Evolutionary conservation across 2,888 invertebrate genomes (phyloP).

Genomic region (Escarpia spicata): DNA sequence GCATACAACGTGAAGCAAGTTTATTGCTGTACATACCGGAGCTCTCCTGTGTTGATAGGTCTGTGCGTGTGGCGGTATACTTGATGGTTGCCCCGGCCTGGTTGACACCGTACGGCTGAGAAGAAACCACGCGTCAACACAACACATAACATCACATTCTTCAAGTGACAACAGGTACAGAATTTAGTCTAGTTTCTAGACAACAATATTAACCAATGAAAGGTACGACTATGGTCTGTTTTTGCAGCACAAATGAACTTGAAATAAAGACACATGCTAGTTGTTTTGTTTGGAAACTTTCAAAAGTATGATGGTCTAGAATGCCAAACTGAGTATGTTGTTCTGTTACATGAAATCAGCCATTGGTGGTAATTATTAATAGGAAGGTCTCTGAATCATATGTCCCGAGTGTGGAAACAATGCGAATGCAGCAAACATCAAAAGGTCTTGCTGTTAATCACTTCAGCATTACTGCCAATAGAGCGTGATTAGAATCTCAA

Average conservation of each 20-base stretch:
- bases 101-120: constrained; percentile 76
- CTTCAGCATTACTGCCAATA: no score
- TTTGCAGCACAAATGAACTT: background rate
- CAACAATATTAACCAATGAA: background rate
- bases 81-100: constrained; percentile 89
- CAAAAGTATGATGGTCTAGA: no score
- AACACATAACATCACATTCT: constrained; percentile 22
- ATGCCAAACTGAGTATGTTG: no score
- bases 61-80: constrained; percentile 88
- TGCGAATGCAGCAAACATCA: no score
- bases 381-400: no score
- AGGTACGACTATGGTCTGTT: background rate
- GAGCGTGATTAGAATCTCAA: no score
- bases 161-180: background rate
- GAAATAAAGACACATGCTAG: no score
- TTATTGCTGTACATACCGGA: constrained; percentile 64
- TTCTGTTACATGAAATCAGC: no score
- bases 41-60: constrained; percentile 82
- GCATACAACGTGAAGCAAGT: background rate
- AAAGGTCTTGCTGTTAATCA: no score
- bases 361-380: no score
- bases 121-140: constrained; percentile 33
- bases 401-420: no score
- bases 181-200: background rate
- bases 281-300: background rate